Conservation (phyloP, 2,113 vertebrate genomes). For the Crotophaga sulcirostris region DNA sequence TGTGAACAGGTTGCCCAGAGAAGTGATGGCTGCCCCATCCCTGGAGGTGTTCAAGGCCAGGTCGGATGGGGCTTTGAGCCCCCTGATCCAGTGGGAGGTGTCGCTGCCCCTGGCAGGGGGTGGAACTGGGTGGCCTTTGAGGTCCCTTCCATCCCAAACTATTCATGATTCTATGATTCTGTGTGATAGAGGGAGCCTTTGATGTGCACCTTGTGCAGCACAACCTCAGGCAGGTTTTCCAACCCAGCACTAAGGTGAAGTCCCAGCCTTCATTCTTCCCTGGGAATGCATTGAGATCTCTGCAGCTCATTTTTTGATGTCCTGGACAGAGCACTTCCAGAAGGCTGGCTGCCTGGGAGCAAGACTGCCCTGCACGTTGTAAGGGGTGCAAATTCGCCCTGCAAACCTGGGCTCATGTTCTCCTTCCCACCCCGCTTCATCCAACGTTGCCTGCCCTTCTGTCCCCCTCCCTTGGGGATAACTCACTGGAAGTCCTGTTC, state of each 20-base stretch:
- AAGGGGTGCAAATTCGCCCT: not conserved
- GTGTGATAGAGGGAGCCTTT: not conserved
- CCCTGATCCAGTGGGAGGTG: no score
- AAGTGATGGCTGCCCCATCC: no score
- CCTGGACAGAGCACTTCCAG: not conserved
- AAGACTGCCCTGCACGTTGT: not conserved
- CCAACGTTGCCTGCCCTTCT: not conserved
- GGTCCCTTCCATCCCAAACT: no score
- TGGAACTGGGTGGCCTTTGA: no score
- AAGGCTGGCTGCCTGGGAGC: not conserved
- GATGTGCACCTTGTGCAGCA: not conserved
- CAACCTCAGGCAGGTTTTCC: not conserved
- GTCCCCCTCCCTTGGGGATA: not conserved
- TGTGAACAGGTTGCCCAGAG: no score
- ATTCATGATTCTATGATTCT: no score
- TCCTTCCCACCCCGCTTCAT: not conserved
- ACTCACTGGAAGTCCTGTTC: not conserved
- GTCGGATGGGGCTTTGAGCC: no score
- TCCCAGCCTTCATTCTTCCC: not conserved
- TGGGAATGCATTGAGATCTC: not conserved
- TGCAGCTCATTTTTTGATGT: not conserved
- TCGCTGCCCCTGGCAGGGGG: no score
- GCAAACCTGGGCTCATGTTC: not conserved
- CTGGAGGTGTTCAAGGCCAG: no score
- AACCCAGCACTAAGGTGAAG: not conserved